A percentile compares a stretch with the other conserved stretches of the same genome.
phyloP scores from a whole-genome alignment of 2,113 vertebrate genomes.

The Semicossyphus pulcher region DNA sequence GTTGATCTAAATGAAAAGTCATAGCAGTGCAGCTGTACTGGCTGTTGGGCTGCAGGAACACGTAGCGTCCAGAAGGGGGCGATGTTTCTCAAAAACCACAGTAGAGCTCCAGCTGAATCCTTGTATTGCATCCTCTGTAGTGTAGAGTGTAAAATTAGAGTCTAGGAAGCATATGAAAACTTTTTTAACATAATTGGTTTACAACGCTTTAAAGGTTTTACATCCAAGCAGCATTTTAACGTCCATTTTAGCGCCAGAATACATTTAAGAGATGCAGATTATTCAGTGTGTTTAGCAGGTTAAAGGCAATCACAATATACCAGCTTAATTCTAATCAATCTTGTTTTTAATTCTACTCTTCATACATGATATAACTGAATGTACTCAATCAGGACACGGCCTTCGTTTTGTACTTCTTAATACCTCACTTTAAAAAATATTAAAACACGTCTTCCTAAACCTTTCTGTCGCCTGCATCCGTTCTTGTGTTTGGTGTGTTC shows the following conservation, averaged over 20 bases:
- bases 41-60: conserved; percentile 29
- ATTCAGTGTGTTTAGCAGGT: too few relatives aligned
- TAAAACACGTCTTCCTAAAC: not conserved
- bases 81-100: conserved; percentile 35
- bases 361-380: not conserved
- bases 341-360: not conserved
- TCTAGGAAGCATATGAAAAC: not conserved
- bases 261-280: too few relatives aligned
- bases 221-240: too few relatives aligned
- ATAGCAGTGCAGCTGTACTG: not conserved
- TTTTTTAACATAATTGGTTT: not conserved
- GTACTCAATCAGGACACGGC: too few relatives aligned
- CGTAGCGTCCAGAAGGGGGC: conserved; percentile 57
- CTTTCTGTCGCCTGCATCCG: not conserved
- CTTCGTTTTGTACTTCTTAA: conserved; percentile 11
- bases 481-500: not conserved
- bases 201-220: too few relatives aligned
- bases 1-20: too few relatives aligned
- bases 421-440: conserved; percentile 21
- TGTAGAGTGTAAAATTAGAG: not conserved
- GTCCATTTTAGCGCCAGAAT: too few relatives aligned
- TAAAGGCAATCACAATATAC: not conserved
- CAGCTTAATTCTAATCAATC: not conserved
- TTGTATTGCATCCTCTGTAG: not conserved
- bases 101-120: too few relatives aligned